Conservation (phyloP, 2,113 vertebrate species). For the Sinocyclocheilus grahami region DNA sequence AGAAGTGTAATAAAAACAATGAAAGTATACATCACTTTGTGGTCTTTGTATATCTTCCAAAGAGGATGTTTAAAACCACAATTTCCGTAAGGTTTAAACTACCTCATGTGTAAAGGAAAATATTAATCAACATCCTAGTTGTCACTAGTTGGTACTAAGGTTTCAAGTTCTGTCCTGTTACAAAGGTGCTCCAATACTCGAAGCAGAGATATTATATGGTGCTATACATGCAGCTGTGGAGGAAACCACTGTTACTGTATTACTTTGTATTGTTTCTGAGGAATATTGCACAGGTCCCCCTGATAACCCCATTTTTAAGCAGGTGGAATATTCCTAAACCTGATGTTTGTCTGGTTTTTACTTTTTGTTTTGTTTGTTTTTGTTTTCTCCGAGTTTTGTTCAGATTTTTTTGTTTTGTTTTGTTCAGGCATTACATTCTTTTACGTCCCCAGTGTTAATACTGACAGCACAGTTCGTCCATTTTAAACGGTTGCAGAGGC, state of each 20-base stretch:
- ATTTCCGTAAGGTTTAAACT: conserved; percentile 96
- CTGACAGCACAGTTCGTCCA: conserved; percentile 82
- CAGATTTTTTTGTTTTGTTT: conserved; percentile 62
- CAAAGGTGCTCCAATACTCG: conserved; percentile 94
- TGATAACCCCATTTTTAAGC: conserved; percentile 83
- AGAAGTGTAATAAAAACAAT: conserved; percentile 96
- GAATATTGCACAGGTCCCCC: conserved; percentile 74
- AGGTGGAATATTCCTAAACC: conserved; percentile 80
- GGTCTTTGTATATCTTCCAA: conserved; percentile 99
- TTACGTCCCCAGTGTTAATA: conserved; percentile 73
- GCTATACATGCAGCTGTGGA: conserved; percentile 85
- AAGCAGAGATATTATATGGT: conserved; percentile 87
- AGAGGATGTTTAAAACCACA: conserved; percentile 97
- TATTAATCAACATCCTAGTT: conserved; percentile 79
- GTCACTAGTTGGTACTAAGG: conserved; percentile 71
- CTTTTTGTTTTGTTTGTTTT: conserved; percentile 47
- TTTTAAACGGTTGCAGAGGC: conserved; percentile 74
- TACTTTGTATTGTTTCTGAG: conserved; percentile 83
- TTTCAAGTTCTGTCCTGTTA: conserved; percentile 80
- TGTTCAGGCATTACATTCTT: conserved; percentile 67
- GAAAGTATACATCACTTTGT: conserved; percentile 99
- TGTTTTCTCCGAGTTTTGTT: conserved; percentile 58
- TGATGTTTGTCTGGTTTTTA: conserved; percentile 70
- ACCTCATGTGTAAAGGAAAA: conserved; percentile 90
- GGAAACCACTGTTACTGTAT: conserved; percentile 83